These are phyloP conservation scores for Eubucco bourcierii DNA, from an alignment of 2,113 vertebrate species.

Conservation along the genomic window DNA sequence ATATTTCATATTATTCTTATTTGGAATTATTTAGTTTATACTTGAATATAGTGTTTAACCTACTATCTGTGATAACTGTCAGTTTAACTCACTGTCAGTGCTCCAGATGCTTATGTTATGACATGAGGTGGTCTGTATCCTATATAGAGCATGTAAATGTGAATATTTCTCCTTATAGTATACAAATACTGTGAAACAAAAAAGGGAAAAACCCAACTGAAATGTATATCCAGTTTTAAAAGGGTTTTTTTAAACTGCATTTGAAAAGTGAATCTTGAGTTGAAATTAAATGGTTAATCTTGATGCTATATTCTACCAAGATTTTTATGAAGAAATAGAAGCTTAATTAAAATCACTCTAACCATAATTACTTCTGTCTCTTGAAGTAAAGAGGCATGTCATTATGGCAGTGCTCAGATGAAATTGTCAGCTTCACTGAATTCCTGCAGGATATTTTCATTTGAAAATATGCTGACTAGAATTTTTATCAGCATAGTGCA, in stretches of 20 bases:
- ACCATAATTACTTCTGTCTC: slow-evolving; percentile 25
- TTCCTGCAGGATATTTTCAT: slow-evolving; percentile 26
- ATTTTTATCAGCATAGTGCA: slow-evolving; percentile 33
- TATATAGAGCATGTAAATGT: not conserved
- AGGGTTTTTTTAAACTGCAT: not conserved
- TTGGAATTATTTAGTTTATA: not conserved
- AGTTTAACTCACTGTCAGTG: not conserved
- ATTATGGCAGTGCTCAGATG: slow-evolving; percentile 4
- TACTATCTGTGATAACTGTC: not conserved
- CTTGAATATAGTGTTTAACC: not conserved
- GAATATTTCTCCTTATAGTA: not conserved
- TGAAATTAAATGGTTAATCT: slow-evolving; percentile 16
- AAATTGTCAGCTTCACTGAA: slow-evolving; percentile 36
- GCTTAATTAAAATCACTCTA: slow-evolving; percentile 43
- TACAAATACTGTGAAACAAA: not conserved
- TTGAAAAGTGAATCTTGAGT: not conserved
- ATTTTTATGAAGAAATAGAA: slow-evolving; percentile 25
- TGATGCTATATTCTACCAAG: not conserved
- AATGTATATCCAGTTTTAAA: not conserved
- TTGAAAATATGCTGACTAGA: not conserved
- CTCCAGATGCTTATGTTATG: not conserved
- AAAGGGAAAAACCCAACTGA: not conserved
- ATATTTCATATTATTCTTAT: not conserved
- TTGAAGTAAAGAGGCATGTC: slow-evolving; percentile 26
- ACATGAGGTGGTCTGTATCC: not conserved